These are phyloP conservation scores for Oxygymnocypris stewartii DNA, from an alignment of 2,113 vertebrate genomes.

Conservation along the genomic window DNA sequence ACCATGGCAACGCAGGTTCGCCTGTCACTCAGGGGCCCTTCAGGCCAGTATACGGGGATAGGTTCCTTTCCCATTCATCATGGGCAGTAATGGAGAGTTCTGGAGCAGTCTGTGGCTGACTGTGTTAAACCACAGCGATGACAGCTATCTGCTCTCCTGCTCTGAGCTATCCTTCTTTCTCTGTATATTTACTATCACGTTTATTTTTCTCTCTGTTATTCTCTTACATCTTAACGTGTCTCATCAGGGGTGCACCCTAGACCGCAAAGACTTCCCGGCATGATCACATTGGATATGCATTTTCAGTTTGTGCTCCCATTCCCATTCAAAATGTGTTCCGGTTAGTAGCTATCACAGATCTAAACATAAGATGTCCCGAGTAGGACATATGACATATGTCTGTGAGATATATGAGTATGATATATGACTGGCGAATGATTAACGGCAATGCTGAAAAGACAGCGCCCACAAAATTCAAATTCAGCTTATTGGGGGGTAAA, in stretches of 20 bases:
- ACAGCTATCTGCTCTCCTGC: slow-evolving; percentile 55
- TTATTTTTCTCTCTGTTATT: not conserved
- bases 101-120: slow-evolving; percentile 53
- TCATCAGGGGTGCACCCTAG: not conserved
- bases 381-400: not conserved
- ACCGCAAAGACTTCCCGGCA: not conserved
- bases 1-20: slow-evolving; percentile 23
- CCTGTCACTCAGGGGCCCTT: slow-evolving; percentile 36
- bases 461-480: not conserved
- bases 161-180: slow-evolving; percentile 21
- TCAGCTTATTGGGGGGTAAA: not conserved
- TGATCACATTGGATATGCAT: not conserved
- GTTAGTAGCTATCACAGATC: not conserved
- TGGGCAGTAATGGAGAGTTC: slow-evolving; percentile 55
- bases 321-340: not conserved
- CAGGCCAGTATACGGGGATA: slow-evolving; percentile 32
- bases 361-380: not conserved
- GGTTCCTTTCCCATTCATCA: slow-evolving; percentile 55
- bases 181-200: slow-evolving; percentile 8
- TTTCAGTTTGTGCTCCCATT: not conserved
- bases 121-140: slow-evolving; percentile 58
- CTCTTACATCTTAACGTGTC: not conserved
- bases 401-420: not conserved
- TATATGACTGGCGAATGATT: not conserved
- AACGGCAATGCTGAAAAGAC: not conserved